These are phyloP conservation scores for Hirtodrosophila histrioides DNA, from an alignment of 2,888 invertebrate species.

Conservation along the genomic window DNA sequence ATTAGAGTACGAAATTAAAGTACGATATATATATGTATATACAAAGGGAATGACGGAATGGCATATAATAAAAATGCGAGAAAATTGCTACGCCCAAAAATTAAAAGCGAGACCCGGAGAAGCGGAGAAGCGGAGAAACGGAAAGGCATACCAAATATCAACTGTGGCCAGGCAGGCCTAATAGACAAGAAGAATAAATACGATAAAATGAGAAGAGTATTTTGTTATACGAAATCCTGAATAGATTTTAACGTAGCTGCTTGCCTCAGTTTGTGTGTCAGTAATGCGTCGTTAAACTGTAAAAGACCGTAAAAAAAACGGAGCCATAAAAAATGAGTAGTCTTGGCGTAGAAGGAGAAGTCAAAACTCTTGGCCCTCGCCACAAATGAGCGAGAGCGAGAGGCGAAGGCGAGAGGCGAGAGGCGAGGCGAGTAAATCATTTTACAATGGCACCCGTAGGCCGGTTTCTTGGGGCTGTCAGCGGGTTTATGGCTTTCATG, in stretches of 20 bases:
- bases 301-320: slow-evolving; percentile 71
- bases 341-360: slow-evolving; percentile 31
- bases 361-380: slow-evolving; percentile 27
- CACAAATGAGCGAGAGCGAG: slow-evolving; percentile 52
- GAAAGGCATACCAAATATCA: slow-evolving; percentile 51
- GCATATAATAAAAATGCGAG: slow-evolving; percentile 67
- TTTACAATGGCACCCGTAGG: slow-evolving; percentile 69
- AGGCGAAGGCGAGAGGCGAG: not conserved
- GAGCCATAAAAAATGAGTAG: slow-evolving; percentile 70
- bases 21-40: slow-evolving; percentile 37
- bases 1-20: slow-evolving; percentile 60
- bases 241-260: slow-evolving; percentile 61
- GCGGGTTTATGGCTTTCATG: slow-evolving; percentile 72
- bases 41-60: slow-evolving; percentile 56
- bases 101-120: slow-evolving; percentile 48
- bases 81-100: slow-evolving; percentile 71
- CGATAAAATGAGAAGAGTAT: slow-evolving; percentile 59
- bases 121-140: slow-evolving; percentile 16
- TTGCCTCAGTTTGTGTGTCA: slow-evolving; percentile 67
- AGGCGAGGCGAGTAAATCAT: slow-evolving; percentile 70
- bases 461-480: slow-evolving; percentile 49
- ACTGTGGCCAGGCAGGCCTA: slow-evolving; percentile 40
- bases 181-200: slow-evolving; percentile 59
- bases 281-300: slow-evolving; percentile 81
- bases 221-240: slow-evolving; percentile 69